These are phyloP conservation scores for Drosophila mayaguana DNA, from an alignment of 2,888 invertebrate species.

Conservation along the genomic window DNA sequence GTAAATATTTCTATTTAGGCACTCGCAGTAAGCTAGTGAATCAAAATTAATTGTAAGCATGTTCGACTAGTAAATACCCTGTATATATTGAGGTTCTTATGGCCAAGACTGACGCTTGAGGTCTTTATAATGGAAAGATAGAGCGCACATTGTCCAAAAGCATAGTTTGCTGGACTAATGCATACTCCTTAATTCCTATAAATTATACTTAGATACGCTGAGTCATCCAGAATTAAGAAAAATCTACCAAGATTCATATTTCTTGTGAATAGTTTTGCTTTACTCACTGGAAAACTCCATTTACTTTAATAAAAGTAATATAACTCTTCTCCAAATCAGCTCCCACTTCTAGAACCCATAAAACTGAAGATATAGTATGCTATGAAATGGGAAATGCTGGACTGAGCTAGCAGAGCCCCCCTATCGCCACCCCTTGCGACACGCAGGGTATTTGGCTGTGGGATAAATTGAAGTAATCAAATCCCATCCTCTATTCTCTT, in stretches of 20 bases:
- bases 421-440: neutral
- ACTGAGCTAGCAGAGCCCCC: neutral
- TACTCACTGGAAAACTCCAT: neutral
- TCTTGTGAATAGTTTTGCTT: neutral
- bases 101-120: too few species aligned
- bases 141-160: too few species aligned
- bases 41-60: neutral
- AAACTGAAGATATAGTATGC: too few species aligned
- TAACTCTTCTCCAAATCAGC: too few species aligned
- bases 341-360: too few species aligned
- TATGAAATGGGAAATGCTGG: too few species aligned
- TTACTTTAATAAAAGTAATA: too few species aligned
- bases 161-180: neutral
- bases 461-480: slow-evolving; percentile 2
- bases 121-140: too few species aligned
- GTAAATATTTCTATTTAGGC: neutral
- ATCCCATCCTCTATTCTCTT: slow-evolving; percentile 4
- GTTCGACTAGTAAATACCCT: neutral
- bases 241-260: too few species aligned
- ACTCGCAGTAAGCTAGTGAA: neutral
- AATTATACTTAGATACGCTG: neutral
- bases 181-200: neutral
- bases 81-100: too few species aligned
- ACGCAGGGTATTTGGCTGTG: slow-evolving; percentile 19
- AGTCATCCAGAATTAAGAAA: neutral